Base-by-base conservation (phyloP, 1,140 invertebrate genomes). In the Semibalanus balanoides region DNA sequence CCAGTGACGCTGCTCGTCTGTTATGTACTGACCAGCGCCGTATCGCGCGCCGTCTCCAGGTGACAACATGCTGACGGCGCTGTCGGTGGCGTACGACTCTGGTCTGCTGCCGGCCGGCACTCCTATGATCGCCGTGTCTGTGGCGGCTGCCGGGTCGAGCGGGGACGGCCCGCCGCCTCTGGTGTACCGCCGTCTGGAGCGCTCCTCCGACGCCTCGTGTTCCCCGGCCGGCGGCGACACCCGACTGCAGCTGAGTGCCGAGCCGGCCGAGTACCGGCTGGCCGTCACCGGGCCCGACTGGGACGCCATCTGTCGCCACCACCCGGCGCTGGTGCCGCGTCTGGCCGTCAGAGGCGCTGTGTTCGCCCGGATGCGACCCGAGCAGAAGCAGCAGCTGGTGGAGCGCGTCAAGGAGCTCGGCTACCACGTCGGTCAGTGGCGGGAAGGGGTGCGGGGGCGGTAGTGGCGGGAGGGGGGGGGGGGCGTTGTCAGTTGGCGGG, bases 21-120 rank as follows among this genome's bases (percentile, higher is more conserved):
- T n/a, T n/a, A n/a, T n/a, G n/a, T n/a, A n/a, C n/a, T n/a, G n/a
- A n/a, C n/a, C n/a, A n/a, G n/a, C n/a, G n/a, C n/a, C n/a, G n/a
- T n/a, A n/a, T n/a, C n/a, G n/a, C n/a, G n/a, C n/a, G n/a, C n/a
- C n/a, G n/a, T n/a, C 69, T 77, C 22, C 40, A 80, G 79, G 96
- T 75, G 97, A 99, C 83, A 99, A 99, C 85, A 91, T 99, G 78
- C 88, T 97, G 80, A 99, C 97, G 0, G 97, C 97, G 0, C 86
- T 98, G 0, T 96, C 93, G 84, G 96, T 99, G 31, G 96, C 95
- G 0, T 89, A 92, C 79, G 95, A 99, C 82, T 99, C 96, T 84
- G 91, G 92, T 17, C 96, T 99, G 83, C 88, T 99, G 22, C 85
- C 87, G 9, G 80, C 86, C 0, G 84, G 87, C 3, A 92, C 94